Percentiles rank a stretch among this genome's conserved stretches.
Conservation (phyloP, 2,113 vertebrate species). For the Cyphomyrus plagiostoma region DNA sequence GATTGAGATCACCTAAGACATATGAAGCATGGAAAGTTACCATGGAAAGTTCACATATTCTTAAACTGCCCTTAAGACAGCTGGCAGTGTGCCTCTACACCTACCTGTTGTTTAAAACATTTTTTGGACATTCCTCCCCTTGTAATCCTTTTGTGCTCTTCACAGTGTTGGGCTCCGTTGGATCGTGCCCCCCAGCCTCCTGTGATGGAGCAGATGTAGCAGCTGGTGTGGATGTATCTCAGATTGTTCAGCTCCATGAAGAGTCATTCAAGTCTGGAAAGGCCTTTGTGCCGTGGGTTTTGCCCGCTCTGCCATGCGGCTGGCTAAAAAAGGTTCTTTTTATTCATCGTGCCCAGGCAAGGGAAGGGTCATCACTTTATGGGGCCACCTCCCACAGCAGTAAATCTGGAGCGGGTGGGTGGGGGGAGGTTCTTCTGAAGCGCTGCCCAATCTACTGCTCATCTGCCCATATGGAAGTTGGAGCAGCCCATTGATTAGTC, state of each 20-base stretch:
- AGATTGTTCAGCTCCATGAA: constrained; percentile 1
- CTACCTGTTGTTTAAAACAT: not conserved
- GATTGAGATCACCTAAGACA: not conserved
- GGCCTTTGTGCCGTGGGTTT: not conserved
- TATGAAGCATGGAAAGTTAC: not conserved
- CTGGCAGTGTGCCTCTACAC: not conserved
- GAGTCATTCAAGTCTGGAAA: not conserved
- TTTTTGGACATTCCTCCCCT: not conserved
- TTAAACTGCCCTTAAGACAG: not conserved
- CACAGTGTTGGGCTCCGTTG: not conserved
- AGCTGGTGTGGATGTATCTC: not conserved
- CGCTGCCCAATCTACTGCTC: not conserved
- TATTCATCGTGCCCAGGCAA: constrained; percentile 2
- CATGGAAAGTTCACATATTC: not conserved
- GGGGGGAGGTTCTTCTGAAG: not conserved
- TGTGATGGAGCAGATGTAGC: not conserved
- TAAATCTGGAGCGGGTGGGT: not conserved
- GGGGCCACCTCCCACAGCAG: not conserved
- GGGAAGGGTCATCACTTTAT: not conserved
- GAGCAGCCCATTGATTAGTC: constrained; percentile 74
- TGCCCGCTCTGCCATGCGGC: not conserved
- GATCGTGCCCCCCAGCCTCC: not conserved
- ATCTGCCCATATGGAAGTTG: constrained; percentile 43
- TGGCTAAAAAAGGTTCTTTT: not conserved
- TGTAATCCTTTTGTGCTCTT: not conserved